Evolutionary conservation across 2,888 invertebrate species (phyloP).

Genomic region (Agrotis ipsilon): DNA sequence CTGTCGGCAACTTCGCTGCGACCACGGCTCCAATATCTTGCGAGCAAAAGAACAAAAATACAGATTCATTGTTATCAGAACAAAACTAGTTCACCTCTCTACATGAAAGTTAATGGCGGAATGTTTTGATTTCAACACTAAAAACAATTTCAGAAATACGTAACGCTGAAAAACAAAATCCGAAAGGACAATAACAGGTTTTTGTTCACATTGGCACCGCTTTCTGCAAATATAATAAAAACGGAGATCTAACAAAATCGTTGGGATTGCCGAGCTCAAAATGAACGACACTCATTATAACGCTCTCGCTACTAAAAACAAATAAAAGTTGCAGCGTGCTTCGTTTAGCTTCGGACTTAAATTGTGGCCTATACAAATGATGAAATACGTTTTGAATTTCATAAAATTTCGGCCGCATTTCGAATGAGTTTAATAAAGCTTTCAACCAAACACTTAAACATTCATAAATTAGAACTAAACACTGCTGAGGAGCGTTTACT

Average conservation of each 20-base stretch:
- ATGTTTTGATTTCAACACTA: neutral
- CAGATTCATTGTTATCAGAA: constrained; percentile 25
- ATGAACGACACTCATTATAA: constrained; percentile 77
- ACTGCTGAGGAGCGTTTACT: constrained; percentile 48
- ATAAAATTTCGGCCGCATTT: constrained; percentile 49
- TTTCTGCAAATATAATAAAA: constrained; percentile 70
- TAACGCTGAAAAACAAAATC: constrained; percentile 33
- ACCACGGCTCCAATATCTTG: constrained; percentile 32
- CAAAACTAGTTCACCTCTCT: constrained; percentile 7
- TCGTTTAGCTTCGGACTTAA: constrained; percentile 61
- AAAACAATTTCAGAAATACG: constrained; percentile 23
- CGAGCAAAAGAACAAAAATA: constrained; percentile 22
- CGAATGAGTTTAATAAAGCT: constrained; percentile 47
- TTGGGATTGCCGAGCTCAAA: constrained; percentile 72
- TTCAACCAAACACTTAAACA: constrained; percentile 50
- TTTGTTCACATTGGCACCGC: constrained; percentile 65
- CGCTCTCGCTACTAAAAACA: constrained; percentile 70
- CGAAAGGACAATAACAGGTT: constrained; percentile 51
- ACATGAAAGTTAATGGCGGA: constrained; percentile 2
- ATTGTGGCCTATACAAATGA: constrained; percentile 61
- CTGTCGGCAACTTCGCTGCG: constrained; percentile 16
- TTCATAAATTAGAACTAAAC: constrained; percentile 63
- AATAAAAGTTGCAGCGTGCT: constrained; percentile 73
- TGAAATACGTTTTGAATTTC: constrained; percentile 51
- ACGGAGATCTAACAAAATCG: constrained; percentile 72